Evolutionary conservation across 2,888 invertebrate species (phyloP), one percentile per base, ranked within the genome.

Genomic region (Plagodis pulveraria): DNA sequence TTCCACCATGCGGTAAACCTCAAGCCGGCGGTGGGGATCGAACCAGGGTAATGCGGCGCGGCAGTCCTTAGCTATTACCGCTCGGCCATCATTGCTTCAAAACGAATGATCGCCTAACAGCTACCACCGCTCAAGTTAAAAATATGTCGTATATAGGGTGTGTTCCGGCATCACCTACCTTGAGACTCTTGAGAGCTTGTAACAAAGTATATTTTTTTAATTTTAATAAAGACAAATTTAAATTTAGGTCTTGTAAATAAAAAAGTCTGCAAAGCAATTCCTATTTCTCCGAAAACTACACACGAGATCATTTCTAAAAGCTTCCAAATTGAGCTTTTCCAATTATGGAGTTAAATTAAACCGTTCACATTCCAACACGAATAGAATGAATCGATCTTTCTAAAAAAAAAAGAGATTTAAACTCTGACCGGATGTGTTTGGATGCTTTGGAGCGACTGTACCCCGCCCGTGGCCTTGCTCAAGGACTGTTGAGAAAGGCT

Each of bases 341-440:
- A 48, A 41, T 47, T 49, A 55, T 32, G 11, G 45, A 50, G 50
- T 51, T 47, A 40, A 61, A 61, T 45, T 54, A 58, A 63, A 63
- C 52, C 61, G 58, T 59, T 55, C 51, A 54, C 67, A 69, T 69
- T 67, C 69, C 65, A 43, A 54, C 64, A 63, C 65, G 62, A 45
- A 63, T 56, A 56, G 62, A 58, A 47, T 50, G 58, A 61, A 58
- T 62, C 44, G 47, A 54, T 45, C 32, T 7, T 66, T 65, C 63
- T 59, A 12, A 56, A 57, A 68, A 65, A 41, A 42, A 43, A 22
- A 22, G 22, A 54, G 52, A 55, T 55, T 58, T 54, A 62, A 56
- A 52, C 62, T 51, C n/a, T 69, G 68, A 72, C 80, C 80, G 80
- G 78, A 80, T 73, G 74, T 74, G 74, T 73, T 75, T 69, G 69